phyloP scores from a whole-genome alignment of 2,888 invertebrate species.

The Lasioglossum villosulum region DNA sequence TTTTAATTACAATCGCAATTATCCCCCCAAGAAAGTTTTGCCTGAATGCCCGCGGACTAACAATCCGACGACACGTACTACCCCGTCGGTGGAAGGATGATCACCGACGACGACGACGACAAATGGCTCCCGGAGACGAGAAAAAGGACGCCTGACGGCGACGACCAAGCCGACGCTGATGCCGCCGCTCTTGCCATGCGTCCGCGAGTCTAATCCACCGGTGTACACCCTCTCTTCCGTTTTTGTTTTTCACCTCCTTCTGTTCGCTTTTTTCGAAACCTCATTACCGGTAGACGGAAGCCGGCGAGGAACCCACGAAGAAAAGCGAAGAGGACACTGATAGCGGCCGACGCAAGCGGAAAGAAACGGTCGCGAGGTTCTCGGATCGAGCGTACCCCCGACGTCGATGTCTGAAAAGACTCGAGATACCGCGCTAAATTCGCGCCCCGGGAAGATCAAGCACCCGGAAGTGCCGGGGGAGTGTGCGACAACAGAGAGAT shows the following conservation, averaged over 20 bases:
- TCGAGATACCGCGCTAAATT: not conserved
- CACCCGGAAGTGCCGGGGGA: not conserved
- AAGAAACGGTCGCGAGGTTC: slow-evolving; percentile 14
- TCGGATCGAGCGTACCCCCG: slow-evolving; percentile 18
- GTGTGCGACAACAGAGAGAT: not conserved
- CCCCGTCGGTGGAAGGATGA: slow-evolving; percentile 46
- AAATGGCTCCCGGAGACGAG: slow-evolving; percentile 7
- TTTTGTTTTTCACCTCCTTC: slow-evolving; percentile 31
- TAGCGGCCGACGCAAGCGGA: slow-evolving; percentile 23
- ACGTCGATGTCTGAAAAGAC: slow-evolving; percentile 2
- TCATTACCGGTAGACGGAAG: slow-evolving; percentile 64
- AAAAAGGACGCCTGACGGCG: not conserved
- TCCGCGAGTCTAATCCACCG: slow-evolving; percentile 49
- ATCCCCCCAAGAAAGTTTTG: slow-evolving; percentile 75
- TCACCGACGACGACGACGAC: slow-evolving; percentile 34
- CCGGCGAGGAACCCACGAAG: slow-evolving; percentile 18
- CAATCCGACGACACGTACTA: slow-evolving; percentile 71
- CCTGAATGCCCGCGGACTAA: slow-evolving; percentile 76
- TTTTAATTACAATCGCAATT: slow-evolving; percentile 84
- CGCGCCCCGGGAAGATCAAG: slow-evolving; percentile 50
- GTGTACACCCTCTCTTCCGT: slow-evolving; percentile 29
- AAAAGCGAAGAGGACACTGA: slow-evolving; percentile 7
- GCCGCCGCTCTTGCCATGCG: slow-evolving; percentile 23
- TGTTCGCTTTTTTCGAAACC: slow-evolving; percentile 62
- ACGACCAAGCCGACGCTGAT: not conserved